phyloP scores from a whole-genome alignment of 2,797 vertebrate species.

The Eulemur albifrons region DNA sequence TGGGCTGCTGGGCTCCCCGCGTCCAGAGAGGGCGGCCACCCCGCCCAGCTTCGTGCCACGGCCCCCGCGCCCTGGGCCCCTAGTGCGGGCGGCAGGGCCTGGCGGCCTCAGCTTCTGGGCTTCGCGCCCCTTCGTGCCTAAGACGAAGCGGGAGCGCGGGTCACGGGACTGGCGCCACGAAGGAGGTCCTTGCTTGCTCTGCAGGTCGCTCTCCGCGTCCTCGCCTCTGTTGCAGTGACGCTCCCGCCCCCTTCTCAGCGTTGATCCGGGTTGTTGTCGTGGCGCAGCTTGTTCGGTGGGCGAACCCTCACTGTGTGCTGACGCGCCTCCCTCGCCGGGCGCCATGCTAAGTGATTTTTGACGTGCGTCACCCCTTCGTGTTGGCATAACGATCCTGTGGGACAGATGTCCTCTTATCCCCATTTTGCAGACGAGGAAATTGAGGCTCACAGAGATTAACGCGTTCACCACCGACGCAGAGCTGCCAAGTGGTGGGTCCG shows the following conservation, averaged over 20 bases:
- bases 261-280: accelerated
- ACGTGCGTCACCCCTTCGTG: slow-evolving; percentile 9
- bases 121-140: accelerated
- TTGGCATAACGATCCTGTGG: background rate
- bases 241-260: accelerated
- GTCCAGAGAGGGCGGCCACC: background rate
- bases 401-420: no score
- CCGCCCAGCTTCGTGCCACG: accelerated
- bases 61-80: accelerated
- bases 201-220: background rate
- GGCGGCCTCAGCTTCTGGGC: background rate
- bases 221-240: background rate
- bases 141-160: background rate
- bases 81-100: accelerated
- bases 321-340: background rate
- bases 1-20: no score
- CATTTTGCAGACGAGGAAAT: background rate
- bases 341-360: background rate
- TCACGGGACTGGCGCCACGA: background rate
- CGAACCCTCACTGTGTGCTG: background rate
- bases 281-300: background rate
- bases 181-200: background rate
- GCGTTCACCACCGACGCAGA: background rate
- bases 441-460: background rate
- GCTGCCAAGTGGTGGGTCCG: background rate